A percentile compares a stretch with the other conserved stretches of the same genome.
These are phyloP conservation scores for Anguilla megastoma DNA, from an alignment of 2,797 vertebrate species.

Conservation along the genomic window DNA sequence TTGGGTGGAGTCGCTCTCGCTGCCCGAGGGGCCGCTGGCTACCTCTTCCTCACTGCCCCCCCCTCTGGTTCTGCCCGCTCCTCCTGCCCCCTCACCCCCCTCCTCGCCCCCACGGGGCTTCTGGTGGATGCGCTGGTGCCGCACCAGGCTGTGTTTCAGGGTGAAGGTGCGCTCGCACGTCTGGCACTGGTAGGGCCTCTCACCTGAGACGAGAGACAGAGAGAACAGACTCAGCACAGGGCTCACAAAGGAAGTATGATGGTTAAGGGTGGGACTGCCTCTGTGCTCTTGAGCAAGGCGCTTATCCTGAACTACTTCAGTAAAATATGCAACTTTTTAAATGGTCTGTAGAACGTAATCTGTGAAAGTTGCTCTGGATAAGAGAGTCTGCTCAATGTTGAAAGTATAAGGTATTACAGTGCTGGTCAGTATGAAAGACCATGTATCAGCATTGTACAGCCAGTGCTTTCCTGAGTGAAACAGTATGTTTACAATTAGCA, in stretches of 20 bases:
- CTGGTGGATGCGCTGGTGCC: conserved; percentile 94
- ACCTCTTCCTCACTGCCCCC: conserved; percentile 71
- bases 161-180: conserved; percentile 97
- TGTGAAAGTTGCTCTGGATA: background rate
- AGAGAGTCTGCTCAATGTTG: background rate
- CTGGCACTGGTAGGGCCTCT: conserved; percentile 93
- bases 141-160: conserved; percentile 95
- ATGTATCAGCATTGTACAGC: background rate
- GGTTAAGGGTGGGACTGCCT: background rate
- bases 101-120: conserved; percentile 70
- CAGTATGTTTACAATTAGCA: background rate
- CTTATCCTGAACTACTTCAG: background rate
- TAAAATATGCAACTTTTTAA: background rate
- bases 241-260: background rate
- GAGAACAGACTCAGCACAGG: background rate
- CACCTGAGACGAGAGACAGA: conserved; percentile 69
- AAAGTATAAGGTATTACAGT: background rate
- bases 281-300: background rate
- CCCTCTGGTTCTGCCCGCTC: conserved; percentile 64
- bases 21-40: conserved; percentile 62
- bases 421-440: background rate
- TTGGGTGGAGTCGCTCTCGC: conserved; percentile 70
- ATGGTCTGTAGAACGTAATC: background rate
- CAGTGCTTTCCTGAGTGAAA: background rate
- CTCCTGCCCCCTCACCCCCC: conserved; percentile 54